A percentile compares a stretch with the other conserved stretches of the same genome.
Evolutionary conservation across 2,113 vertebrate genomes (phyloP).

Genomic region (Mesoclemmys tuberculata): DNA sequence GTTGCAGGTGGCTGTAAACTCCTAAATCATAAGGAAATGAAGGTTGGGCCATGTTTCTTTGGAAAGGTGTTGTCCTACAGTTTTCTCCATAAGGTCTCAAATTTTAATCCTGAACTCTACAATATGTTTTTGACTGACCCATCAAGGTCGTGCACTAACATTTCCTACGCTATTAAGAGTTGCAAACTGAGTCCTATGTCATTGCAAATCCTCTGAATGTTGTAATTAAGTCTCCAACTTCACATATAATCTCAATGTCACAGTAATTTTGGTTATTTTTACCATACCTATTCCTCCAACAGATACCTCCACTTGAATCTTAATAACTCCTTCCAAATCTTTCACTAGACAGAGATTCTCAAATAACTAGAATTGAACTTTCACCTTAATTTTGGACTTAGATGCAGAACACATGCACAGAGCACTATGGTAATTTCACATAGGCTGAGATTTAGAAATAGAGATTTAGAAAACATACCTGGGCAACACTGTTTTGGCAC

Average conservation of each 20-base stretch:
- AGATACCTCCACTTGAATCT: not conserved
- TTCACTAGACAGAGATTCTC: not conserved
- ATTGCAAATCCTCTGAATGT: not conserved
- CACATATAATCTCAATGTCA: accelerated
- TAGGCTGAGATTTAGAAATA: not conserved
- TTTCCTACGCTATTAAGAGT: not conserved
- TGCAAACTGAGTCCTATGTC: not conserved
- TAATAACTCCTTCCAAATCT: not conserved
- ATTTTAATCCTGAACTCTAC: not conserved
- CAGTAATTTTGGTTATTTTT: not conserved
- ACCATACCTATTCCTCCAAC: not conserved
- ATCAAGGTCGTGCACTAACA: not conserved
- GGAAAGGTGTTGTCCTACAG: not conserved
- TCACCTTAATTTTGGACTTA: not conserved
- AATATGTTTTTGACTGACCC: not conserved
- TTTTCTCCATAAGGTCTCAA: not conserved
- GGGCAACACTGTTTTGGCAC: conserved; percentile 68
- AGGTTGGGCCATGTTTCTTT: not conserved
- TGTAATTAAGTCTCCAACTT: not conserved
- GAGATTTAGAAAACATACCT: conserved; percentile 55
- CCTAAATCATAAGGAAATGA: too few species aligned
- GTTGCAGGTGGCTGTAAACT: not conserved
- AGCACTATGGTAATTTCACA: not conserved
- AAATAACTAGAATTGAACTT: not conserved
- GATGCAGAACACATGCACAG: not conserved